phyloP scores from a whole-genome alignment of 2,113 vertebrate genomes.

The Neodontobutis hainanensis region DNA sequence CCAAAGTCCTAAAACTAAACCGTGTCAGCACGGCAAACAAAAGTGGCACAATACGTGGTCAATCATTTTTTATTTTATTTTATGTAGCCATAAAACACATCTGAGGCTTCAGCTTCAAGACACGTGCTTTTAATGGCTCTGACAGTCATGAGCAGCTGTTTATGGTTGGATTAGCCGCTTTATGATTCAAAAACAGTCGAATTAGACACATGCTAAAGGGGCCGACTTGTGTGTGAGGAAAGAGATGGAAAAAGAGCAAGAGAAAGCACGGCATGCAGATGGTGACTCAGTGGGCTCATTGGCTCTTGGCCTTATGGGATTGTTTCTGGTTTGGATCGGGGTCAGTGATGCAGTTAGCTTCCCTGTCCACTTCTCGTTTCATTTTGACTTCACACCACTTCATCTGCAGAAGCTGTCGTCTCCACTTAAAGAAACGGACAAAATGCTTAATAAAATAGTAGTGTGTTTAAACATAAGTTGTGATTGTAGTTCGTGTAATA shows the following conservation, averaged over 20 bases:
- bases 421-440: conserved; percentile 22
- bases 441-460: neutral
- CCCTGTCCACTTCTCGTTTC: conserved; percentile 45
- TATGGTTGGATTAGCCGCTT: conserved; percentile 22
- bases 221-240: conserved; percentile 12
- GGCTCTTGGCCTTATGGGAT: conserved; percentile 73
- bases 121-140: conserved; percentile 7
- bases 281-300: conserved; percentile 77
- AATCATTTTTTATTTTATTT: conserved; percentile 1
- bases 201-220: conserved; percentile 21
- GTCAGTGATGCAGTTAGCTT: conserved; percentile 66
- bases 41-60: neutral
- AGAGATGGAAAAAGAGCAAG: conserved; percentile 19
- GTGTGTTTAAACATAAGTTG: too few species aligned
- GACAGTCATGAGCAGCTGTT: conserved; percentile 24
- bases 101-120: conserved; percentile 4
- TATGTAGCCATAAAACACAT: conserved; percentile 26
- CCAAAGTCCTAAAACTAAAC: conserved; percentile 22
- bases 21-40: neutral
- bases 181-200: conserved; percentile 26
- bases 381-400: conserved; percentile 36
- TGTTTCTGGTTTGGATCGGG: conserved; percentile 73
- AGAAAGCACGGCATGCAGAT: conserved; percentile 70
- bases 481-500: too few species aligned
- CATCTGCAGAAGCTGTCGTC: neutral